Base-by-base conservation (phyloP, 2,888 invertebrate genomes). In the Panzeria rudis region DNA sequence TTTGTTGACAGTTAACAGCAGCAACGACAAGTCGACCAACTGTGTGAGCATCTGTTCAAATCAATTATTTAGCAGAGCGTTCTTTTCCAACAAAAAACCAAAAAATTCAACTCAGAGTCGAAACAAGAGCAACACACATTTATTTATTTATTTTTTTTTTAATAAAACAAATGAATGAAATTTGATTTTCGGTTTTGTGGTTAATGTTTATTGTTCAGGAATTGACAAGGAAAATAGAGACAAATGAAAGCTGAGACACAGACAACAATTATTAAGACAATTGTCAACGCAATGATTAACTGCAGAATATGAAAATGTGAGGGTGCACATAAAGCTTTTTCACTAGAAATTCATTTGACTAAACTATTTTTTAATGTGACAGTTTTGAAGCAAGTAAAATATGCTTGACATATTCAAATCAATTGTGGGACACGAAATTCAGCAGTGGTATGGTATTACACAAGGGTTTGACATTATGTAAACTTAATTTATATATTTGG, bases 41-140 rank as follows among this genome's bases (percentile, higher is more conserved):
- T 84, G 83, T 79, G 73, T 59, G 73, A 75, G 83, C 83, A 84
- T 84, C 83, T 84, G 79, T 84, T 84, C 75, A 84, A 44, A 79
- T 84, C 83, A 84, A 84, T 84, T 75, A 84, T 79, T 71, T 50
- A 29, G 17, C 32, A 64, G 44, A 62, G 59, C 50, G 54, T 75
- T 78, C 54, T 59, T 20, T 41, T n/a, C n/a, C 44, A 75, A 50
- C 44, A 7, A 71, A 23, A 44, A 56, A 32, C 20, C 47, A 5
- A 44, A 61, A 23, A n/a, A 61, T 6, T 15, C 54, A 52, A 50
- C 32, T 17, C 11, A 61, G 41, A 50, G 3, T 23, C 11, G 23
- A 23, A 69, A 38, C 38, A 23, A 69, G 38, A 52, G 52, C 17
- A 35, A n/a, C 38, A 35, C 32, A 68, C 50, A 32, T 38, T 9